Base-by-base conservation (phyloP, 2,113 vertebrate genomes). In the Pelecanoides urinatrix region DNA sequence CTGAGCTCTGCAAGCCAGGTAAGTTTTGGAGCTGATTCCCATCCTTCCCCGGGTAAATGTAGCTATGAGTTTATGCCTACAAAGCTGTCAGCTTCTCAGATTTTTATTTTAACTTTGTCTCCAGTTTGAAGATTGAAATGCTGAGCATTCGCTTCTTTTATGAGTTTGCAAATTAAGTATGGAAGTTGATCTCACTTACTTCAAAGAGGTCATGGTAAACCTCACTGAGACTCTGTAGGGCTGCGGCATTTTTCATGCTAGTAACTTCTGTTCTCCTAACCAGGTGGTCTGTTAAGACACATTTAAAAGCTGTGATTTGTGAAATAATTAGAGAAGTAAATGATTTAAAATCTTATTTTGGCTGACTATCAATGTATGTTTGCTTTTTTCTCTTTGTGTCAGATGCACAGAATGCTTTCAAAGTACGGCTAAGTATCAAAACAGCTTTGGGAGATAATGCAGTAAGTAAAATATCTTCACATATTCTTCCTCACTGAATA, bases 391-490 rank as follows among this genome's bases (percentile, higher is more conserved):
- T 97, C 90, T 97, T 91, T 97, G 66, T 93, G 91, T 78, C 97
- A 99, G 99, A 86, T 96, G 97, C 94, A 93, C 92, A 98, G 88
- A 95, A 98, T 83, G 98, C 98, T 92, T 98, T 98, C 97, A 99
- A 99, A 98, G 99, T 99, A 68, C 98, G 99, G 86, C 97, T 99
- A 95, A 99, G 99, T 97, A 98, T 99, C 97, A 98, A 97, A 97
- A 98, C 97, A 61, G 99, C 98, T 92, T 98, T 99, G 94, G 99
- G 99, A 97, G 95, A 98, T 40, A 56, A 99, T 38, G 99, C 99
- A 81, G 99, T 99, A 98, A 95, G 99, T 98, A 94, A 61, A 96
- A 25, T 58, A 81, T 77, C 49, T 92, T 75, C 65, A 92, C 40
- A 8, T 81, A 50, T 67, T 97, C 55, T 83, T 92, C 50, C 83